phyloP scores from a whole-genome alignment of 2,113 vertebrate genomes.

The Vanacampus margaritifer region DNA sequence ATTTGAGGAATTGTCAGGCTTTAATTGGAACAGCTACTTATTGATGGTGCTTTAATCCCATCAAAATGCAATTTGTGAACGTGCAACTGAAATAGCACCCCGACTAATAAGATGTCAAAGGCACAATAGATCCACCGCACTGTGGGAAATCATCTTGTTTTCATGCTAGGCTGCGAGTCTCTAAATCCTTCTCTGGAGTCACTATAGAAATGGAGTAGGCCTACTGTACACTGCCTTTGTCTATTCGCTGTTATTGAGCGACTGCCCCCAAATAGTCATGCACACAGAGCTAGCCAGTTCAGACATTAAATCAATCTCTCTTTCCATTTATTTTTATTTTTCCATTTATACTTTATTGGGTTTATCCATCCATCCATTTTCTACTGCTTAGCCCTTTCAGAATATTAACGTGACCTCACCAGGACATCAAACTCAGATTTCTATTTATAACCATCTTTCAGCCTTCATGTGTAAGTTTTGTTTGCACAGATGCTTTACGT shows the following conservation, averaged over 20 bases:
- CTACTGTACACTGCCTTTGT: constrained; percentile 44
- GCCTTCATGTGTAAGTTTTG: neutral
- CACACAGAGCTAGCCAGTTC: constrained; percentile 24
- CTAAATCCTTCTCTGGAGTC: constrained; percentile 37
- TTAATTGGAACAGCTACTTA: neutral
- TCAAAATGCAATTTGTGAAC: constrained; percentile 27
- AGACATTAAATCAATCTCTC: constrained; percentile 21
- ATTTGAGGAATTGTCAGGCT: neutral
- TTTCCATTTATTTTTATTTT: constrained; percentile 1
- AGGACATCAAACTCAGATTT: neutral
- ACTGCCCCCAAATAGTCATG: constrained; percentile 38
- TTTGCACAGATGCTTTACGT: constrained; percentile 86
- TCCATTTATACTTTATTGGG: constrained; percentile 30
- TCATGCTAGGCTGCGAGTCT: constrained; percentile 15
- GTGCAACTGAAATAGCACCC: neutral
- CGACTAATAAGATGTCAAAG: neutral
- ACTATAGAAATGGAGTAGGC: neutral
- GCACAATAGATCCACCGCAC: constrained; percentile 19
- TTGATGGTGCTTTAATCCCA: constrained; percentile 26
- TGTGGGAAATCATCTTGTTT: constrained; percentile 37
- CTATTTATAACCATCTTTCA: neutral
- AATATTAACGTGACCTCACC: neutral
- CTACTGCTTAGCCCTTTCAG: no score
- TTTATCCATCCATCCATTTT: neutral
- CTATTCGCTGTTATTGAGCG: constrained; percentile 41